These are phyloP conservation scores for Platycheirus rosarum DNA, from an alignment of 2,888 invertebrate genomes.

Conservation along the genomic window DNA sequence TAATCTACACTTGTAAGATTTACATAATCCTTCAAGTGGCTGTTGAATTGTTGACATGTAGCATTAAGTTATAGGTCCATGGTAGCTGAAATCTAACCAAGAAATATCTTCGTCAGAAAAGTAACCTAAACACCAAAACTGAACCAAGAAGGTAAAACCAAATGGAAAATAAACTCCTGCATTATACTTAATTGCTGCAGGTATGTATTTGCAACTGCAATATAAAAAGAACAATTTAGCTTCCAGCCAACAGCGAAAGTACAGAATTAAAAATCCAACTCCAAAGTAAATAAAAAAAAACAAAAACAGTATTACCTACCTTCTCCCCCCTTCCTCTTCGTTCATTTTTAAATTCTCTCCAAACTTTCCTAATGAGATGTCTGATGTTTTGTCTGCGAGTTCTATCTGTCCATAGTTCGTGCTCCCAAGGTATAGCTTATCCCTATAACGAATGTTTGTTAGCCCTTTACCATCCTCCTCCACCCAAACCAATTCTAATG, in stretches of 20 bases:
- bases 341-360: conserved; percentile 45
- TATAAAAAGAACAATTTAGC: not conserved
- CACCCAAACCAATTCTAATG: conserved; percentile 46
- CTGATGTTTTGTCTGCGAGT: conserved; percentile 62
- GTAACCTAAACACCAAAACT: too few relatives aligned
- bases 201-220: not conserved
- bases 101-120: too few relatives aligned
- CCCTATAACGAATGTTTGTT: conserved; percentile 18
- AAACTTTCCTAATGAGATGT: conserved; percentile 70
- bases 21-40: too few relatives aligned
- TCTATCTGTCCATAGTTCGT: conserved; percentile 33
- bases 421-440: conserved; percentile 33
- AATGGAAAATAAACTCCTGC: too few relatives aligned
- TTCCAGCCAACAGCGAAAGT: not conserved
- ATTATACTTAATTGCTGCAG: not conserved
- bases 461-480: conserved; percentile 31
- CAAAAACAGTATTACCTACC: conserved; percentile 22
- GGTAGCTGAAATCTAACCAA: too few relatives aligned
- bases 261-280: conserved; percentile 1
- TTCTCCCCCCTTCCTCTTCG: not conserved
- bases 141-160: too few relatives aligned
- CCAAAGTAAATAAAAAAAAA: conserved; percentile 45
- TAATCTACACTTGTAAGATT: too few relatives aligned
- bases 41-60: too few relatives aligned
- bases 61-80: too few relatives aligned